Base-by-base conservation (phyloP, 2,888 invertebrate genomes). In the Lissocephala sabroskyi region DNA sequence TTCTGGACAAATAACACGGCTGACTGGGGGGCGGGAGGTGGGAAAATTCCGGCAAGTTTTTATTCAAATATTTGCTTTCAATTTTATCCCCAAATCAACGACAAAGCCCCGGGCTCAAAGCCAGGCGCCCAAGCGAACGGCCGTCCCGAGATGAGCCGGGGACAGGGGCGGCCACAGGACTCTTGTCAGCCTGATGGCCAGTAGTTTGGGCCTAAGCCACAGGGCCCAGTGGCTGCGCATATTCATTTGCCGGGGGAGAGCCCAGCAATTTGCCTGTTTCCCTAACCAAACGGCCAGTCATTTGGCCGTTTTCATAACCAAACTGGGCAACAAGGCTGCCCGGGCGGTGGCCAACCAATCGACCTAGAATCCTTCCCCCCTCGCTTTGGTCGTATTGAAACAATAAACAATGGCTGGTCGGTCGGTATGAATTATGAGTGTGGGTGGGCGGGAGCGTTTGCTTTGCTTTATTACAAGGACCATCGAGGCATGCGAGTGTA, bases 21-120 rank as follows among this genome's bases (percentile, higher is more conserved):
- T 9, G 16, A 35, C 35, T 10, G 9, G 9, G 16, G 3, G 10
- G 35, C 16, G 13, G 9, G 14, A 9, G 13, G 14, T 37, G 30
- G 29, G 26, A 49, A 57, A 64, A 71, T 56, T 60, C 58, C 52
- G 54, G 49, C 14, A 65, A 46, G 70, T 70, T 70, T 73, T 70
- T 65, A 45, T 44, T 49, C 65, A 73, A 73, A 71, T 71, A 71
- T 71, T 73, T 71, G 67, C 65, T 59, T 73, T 73, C 61, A 71
- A 73, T 73, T 71, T 71, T 58, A 48, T 41, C 41, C 53, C n/a
- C n/a, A n/a, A n/a, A n/a, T n/a, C n/a, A n/a, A n/a, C n/a, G n/a
- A n/a, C n/a, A n/a, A n/a, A n/a, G n/a, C n/a, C n/a, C n/a, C n/a
- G n/a, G n/a, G n/a, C n/a, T n/a, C 23, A 23, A 23, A 23, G 7